Base-by-base conservation (phyloP, 53 echinoderm and acorn worm genomes). In the Zoroaster sp. region DNA sequence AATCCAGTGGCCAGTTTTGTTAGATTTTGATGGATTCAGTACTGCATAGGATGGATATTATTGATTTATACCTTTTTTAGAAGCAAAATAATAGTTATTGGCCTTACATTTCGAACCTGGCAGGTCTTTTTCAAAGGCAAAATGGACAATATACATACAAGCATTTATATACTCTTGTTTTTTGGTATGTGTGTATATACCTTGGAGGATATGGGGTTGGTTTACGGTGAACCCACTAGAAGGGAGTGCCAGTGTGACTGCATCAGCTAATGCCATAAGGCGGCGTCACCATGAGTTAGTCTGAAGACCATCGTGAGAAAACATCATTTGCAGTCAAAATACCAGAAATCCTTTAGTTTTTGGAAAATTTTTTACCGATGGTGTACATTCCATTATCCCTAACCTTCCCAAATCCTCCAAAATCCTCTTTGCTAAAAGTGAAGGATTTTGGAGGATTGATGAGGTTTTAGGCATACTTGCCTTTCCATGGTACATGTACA, bases 251-350 rank as follows among this genome's bases (percentile, higher is more conserved):
- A 54, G 21, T 37, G 4, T 44, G 52, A 89, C 88, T 90, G 90
- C 90, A 93, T 93, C 93, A 93, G 93, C 69, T 21, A 68, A 68
- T 69, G 90, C 93, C 87, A 67, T 55, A 3, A 74, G 87, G 93
- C 90, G 74, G 8, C 77, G 20, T 89, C 90, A 87, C 65, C 93
- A 89, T 74, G 51, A 51, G 40, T 7, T 32, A 49, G 66, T 93
- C 90, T 87, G 93, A 80, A 93, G 93, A 93, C 93, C 93, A 90
- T 93, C 93, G 93, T 93, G 93, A 90, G 93, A 93, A 78, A 93
- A 80, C 93, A 93, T 93, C 93, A 93, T 75, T 63, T 93, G 90
- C 93, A 93, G 88, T 87, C 0, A 18, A 66, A 17, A 30, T 3
- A 3, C 0, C 13, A 44, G 12, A 5, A 17, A 40, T 25, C 21